Evolutionary conservation across 2,888 invertebrate genomes (phyloP).

Genomic region (Lycaena phlaeas): DNA sequence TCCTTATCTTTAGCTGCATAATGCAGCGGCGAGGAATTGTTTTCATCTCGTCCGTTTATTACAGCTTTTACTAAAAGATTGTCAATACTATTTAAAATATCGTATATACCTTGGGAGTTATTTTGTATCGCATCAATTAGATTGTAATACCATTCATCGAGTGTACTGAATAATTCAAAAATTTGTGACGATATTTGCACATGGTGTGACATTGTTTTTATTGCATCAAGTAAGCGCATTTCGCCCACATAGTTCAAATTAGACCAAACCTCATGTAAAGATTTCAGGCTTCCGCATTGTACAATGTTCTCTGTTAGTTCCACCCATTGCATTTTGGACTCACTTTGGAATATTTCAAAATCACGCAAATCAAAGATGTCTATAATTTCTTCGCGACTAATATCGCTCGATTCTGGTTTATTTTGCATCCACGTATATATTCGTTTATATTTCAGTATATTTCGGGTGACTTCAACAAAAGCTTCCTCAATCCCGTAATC

Average conservation of each 20-base stretch:
- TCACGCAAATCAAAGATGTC: background rate
- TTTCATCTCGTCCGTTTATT: slow-evolving; percentile 1
- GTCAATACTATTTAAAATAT: slow-evolving; percentile 2
- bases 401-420: background rate
- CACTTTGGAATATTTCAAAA: background rate
- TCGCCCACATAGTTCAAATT: slow-evolving; percentile 4
- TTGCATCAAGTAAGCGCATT: background rate
- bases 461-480: background rate
- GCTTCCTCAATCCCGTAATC: slow-evolving; percentile 3
- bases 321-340: background rate
- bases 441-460: background rate
- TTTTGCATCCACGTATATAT: background rate
- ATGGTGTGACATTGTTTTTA: slow-evolving; percentile 3
- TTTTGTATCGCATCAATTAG: background rate
- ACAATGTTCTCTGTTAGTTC: background rate
- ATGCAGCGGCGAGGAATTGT: slow-evolving; percentile 1
- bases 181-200: slow-evolving; percentile 1
- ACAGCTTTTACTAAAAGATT: background rate
- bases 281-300: background rate
- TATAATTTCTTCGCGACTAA: slow-evolving; percentile 1
- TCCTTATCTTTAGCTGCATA: no score
- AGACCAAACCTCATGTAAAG: background rate
- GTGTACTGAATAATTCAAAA: background rate
- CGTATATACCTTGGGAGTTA: background rate
- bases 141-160: background rate